phyloP scores from a whole-genome alignment of 2,888 invertebrate species.

The Lasioglossum vierecki region DNA sequence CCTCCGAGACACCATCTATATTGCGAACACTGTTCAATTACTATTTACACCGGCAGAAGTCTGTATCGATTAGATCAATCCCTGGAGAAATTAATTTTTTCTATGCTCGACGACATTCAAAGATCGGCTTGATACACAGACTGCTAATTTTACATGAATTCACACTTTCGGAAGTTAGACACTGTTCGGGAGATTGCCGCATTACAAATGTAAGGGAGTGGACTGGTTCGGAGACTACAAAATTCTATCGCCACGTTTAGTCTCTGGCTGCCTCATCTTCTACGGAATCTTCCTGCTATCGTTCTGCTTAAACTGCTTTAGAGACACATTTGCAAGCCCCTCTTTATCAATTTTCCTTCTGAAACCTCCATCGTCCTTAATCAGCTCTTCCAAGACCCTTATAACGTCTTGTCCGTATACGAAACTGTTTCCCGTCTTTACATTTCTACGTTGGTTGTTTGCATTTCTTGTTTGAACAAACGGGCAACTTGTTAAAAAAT shows the following conservation, averaged over 20 bases:
- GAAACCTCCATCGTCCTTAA: conserved; percentile 83
- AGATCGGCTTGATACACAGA: too few relatives aligned
- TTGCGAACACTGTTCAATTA: not conserved
- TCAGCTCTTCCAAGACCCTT: conserved; percentile 81
- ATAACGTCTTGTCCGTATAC: conserved; percentile 74
- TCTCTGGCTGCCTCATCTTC: conserved; percentile 18
- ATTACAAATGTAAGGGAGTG: not conserved
- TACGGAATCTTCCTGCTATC: conserved; percentile 35
- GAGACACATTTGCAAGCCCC: conserved; percentile 72
- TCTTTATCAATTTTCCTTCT: conserved; percentile 83
- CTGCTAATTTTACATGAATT: not conserved
- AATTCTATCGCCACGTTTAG: not conserved
- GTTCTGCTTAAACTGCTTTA: conserved; percentile 47
- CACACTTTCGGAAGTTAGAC: not conserved
- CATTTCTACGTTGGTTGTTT: conserved; percentile 3
- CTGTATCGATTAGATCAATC: not conserved
- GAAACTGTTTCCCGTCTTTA: not conserved
- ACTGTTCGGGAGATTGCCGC: not conserved
- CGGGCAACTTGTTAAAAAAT: not conserved
- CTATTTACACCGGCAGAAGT: not conserved
- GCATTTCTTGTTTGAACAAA: not conserved
- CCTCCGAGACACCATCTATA: not conserved
- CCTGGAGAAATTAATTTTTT: not conserved
- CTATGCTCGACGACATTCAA: too few relatives aligned
- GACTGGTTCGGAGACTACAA: not conserved